phyloP scores from a whole-genome alignment of 2,888 invertebrate species.

The Rosalia funebris region DNA sequence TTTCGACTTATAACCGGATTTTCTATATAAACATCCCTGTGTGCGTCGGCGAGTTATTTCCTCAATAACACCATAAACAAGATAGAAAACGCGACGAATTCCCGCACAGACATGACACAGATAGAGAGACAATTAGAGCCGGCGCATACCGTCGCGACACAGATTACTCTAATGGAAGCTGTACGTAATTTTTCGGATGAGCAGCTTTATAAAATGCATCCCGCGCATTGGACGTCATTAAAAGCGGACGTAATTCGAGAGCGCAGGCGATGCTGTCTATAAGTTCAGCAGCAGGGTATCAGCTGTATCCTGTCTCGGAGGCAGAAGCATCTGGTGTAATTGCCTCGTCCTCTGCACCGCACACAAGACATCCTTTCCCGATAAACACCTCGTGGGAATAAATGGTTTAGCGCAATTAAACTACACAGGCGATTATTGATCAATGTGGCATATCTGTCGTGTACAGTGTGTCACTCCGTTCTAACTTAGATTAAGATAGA shows the following conservation, averaged over 20 bases:
- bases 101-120: background rate
- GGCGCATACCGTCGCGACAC: background rate
- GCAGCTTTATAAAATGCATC: background rate
- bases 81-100: slow-evolving; percentile 13
- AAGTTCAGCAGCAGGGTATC: background rate
- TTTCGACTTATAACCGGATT: no score
- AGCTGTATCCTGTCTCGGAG: slow-evolving; percentile 7
- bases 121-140: slow-evolving; percentile 7
- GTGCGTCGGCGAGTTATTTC: background rate
- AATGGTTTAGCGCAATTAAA: background rate
- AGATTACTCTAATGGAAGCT: slow-evolving; percentile 23
- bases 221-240: background rate
- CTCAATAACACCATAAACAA: slow-evolving; percentile 5
- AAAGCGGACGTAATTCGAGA: background rate
- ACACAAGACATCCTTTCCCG: slow-evolving; percentile 3
- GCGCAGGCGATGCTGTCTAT: background rate
- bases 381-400: slow-evolving; percentile 10
- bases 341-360: slow-evolving; percentile 1
- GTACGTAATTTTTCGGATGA: slow-evolving; percentile 21
- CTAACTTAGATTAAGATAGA: no score
- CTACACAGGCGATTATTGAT: slow-evolving; percentile 3
- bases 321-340: background rate
- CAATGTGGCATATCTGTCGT: background rate
- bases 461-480: no score
- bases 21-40: no score